A percentile compares a stretch with the other conserved stretches of the same genome.
Evolutionary conservation across 2,888 invertebrate species (phyloP).

Genomic region (Alloscopus bannaensis): DNA sequence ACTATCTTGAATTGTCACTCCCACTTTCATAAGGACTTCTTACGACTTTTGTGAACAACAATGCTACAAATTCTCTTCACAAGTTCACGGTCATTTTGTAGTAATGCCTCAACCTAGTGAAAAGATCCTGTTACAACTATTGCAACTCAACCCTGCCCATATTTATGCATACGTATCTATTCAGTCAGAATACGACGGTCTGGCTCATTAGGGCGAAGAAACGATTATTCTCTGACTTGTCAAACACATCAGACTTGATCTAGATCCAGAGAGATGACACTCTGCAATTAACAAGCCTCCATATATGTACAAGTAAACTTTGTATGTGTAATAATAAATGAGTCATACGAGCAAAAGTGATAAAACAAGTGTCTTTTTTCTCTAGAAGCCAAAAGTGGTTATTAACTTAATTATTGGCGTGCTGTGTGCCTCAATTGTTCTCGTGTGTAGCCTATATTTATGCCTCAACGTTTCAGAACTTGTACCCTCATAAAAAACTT

Average conservation of each 20-base stretch:
- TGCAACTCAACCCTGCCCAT: too few relatives aligned
- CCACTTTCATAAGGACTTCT: neutral
- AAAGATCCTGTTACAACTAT: too few relatives aligned
- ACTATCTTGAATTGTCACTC: too few relatives aligned
- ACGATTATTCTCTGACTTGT: too few relatives aligned
- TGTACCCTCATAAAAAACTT: constrained; percentile 2
- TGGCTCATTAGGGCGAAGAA: too few relatives aligned
- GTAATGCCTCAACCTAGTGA: constrained; percentile 9
- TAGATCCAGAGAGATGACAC: neutral
- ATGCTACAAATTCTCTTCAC: constrained; percentile 17
- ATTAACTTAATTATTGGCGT: constrained; percentile 34
- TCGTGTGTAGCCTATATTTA: constrained; percentile 15
- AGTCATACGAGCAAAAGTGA: too few relatives aligned
- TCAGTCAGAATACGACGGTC: too few relatives aligned
- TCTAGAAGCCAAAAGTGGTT: constrained; percentile 20
- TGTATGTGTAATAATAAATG: too few relatives aligned
- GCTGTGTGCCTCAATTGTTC: constrained; percentile 18
- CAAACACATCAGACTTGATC: constrained; percentile 3
- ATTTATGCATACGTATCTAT: too few relatives aligned
- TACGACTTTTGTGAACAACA: neutral
- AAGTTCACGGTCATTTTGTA: constrained; percentile 46
- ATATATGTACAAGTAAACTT: too few relatives aligned
- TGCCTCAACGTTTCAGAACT: constrained; percentile 46
- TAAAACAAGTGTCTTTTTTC: constrained; percentile 12
- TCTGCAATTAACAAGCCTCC: too few relatives aligned